Percentiles rank a stretch among this genome's conserved stretches.
Evolutionary conservation across 2,113 vertebrate species (phyloP).

Genomic region (Aleadryas rufinucha): DNA sequence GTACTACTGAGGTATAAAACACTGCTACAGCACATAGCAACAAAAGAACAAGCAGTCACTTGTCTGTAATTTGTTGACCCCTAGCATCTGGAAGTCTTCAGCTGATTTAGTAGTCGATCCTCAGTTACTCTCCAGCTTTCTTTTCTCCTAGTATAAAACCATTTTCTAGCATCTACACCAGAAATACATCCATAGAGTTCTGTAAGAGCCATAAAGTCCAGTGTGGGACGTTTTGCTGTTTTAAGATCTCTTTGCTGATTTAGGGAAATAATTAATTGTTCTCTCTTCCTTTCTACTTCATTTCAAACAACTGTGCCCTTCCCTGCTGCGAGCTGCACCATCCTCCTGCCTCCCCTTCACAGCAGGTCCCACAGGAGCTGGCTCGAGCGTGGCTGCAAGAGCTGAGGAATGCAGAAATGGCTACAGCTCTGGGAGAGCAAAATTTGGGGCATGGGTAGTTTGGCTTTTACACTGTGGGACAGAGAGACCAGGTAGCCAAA

Average conservation of each 20-base stretch:
- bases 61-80: neutral
- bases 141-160: neutral
- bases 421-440: neutral
- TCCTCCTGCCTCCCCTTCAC: neutral
- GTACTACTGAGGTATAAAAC: neutral
- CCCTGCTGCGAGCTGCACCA: neutral
- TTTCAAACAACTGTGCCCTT: neutral
- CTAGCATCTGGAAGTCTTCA: neutral
- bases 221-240: neutral
- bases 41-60: neutral
- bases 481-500: neutral
- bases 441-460: fast-evolving
- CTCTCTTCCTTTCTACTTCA: neutral
- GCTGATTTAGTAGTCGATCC: neutral
- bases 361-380: neutral
- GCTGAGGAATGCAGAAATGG: neutral
- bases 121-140: neutral
- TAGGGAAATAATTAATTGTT: neutral
- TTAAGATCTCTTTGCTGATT: neutral
- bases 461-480: neutral
- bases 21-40: neutral
- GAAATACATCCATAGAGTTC: neutral
- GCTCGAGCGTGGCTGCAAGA: neutral
- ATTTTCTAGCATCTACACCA: neutral
- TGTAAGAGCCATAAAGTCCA: neutral